These are phyloP conservation scores for Lymantria dispar DNA, from an alignment of 2,888 invertebrate genomes.

Conservation along the genomic window DNA sequence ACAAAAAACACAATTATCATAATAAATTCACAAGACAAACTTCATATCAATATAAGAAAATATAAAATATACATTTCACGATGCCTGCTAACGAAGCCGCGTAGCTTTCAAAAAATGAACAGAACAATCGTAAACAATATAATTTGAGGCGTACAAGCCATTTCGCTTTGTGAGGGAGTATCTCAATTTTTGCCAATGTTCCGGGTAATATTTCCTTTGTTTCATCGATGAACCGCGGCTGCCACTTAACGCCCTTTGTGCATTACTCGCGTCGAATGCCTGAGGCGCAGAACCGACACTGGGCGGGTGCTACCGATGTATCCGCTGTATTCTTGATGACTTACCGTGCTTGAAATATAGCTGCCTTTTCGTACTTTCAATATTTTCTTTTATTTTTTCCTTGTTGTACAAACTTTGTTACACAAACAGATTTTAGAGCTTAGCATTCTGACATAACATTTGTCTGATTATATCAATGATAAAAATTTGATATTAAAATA, in stretches of 20 bases:
- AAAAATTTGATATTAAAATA: too few species aligned
- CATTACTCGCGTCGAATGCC: slow-evolving; percentile 54
- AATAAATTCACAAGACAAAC: too few species aligned
- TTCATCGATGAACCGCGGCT: slow-evolving; percentile 52
- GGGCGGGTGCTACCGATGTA: slow-evolving; percentile 10
- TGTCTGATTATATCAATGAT: too few species aligned
- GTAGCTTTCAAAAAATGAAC: slow-evolving; percentile 14
- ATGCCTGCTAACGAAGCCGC: slow-evolving; percentile 13
- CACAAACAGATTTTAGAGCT: not conserved
- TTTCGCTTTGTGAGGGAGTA: slow-evolving; percentile 29
- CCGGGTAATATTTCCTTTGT: slow-evolving; percentile 50
- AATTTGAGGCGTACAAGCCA: slow-evolving; percentile 31
- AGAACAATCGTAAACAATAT: slow-evolving; percentile 35
- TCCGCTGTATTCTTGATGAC: slow-evolving; percentile 14
- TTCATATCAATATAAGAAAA: too few species aligned
- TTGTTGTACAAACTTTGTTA: not conserved
- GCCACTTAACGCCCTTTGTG: slow-evolving; percentile 68
- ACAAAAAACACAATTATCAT: too few species aligned
- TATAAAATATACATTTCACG: too few species aligned
- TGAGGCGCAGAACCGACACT: slow-evolving; percentile 36
- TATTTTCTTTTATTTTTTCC: slow-evolving; percentile 13
- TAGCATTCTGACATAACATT: not conserved
- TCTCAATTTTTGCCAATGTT: slow-evolving; percentile 39
- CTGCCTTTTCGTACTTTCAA: slow-evolving; percentile 16
- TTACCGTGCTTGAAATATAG: slow-evolving; percentile 21